Base-by-base conservation (phyloP, 2,113 vertebrate species). In the Mesocricetus auratus region DNA sequence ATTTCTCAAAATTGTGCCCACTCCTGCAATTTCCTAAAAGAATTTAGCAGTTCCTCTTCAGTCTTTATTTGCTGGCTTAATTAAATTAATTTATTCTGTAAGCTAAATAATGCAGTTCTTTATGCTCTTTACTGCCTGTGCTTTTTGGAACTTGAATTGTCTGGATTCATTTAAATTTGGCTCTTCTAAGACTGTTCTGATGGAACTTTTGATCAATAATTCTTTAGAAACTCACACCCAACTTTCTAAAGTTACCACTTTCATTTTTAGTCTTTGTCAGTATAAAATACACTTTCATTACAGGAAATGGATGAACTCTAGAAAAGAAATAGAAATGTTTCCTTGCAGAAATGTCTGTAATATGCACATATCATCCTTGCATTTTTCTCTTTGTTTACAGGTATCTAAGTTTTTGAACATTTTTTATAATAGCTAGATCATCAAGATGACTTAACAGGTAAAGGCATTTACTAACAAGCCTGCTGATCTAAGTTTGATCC, bases 81-180 rank as follows among this genome's bases (percentile, higher is more conserved):
- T 60, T 93, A 78, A 90, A 94, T 94, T 90, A 94, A 93, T 92
- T 91, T 96, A 82, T 89, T 94, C 90, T 89, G 39, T 15, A 74
- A 50, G 62, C n/a, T 90, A 93, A 94, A 90, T 88, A 87, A 92
- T 60, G 33, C 33, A 82, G 21, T 78, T 91, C 24, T 89, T 91
- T 89, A 86, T 87, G 45, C 21, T 66, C 39, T 95, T 47, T 89
- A 16, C 53, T 88, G 22, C 36, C 29, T 64, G 68, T 97, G n/a
- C n/a, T 85, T 92, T 91, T 83, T 64, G 64, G 62, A n/a, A 90
- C 64, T 74, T 90, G 29, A 83, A 66, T 71, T 74, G 60, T 92
- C 69, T 96, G 60, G 50, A 95, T 94, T 97, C 58, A 87, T 94
- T 94, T 71, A 92, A 66, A 90, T 82, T 90, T 85, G 74, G 62